Percentiles rank a stretch among this genome's conserved stretches.
phyloP scores from a whole-genome alignment of 2,113 vertebrate genomes.

The Notechis scutatus region DNA sequence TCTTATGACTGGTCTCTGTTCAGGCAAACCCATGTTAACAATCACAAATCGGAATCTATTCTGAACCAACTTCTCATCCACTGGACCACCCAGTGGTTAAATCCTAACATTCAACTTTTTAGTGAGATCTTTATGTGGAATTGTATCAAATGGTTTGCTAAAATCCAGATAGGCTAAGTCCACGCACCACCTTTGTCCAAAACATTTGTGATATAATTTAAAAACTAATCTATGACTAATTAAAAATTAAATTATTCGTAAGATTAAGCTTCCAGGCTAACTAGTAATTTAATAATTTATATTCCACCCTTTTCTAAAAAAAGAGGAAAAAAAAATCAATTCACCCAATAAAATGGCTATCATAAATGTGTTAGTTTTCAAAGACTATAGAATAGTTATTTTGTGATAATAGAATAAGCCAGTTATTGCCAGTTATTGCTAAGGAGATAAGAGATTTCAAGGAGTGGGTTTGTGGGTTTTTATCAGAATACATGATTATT shows the following conservation, averaged over 20 bases:
- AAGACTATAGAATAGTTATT: background rate
- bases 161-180: background rate
- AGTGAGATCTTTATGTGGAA: background rate
- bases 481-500: background rate
- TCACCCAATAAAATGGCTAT: background rate
- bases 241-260: background rate
- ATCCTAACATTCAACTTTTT: background rate
- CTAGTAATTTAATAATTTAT: background rate
- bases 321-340: background rate
- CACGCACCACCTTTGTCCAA: background rate
- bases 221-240: background rate
- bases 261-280: background rate
- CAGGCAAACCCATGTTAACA: background rate
- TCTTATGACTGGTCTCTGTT: background rate
- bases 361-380: background rate
- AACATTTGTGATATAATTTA: background rate
- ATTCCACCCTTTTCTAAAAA: background rate
- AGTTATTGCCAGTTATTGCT: background rate
- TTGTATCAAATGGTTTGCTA: background rate
- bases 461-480: background rate
- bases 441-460: background rate
- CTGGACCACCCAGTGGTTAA: background rate
- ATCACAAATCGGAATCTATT: background rate
- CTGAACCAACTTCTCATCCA: background rate
- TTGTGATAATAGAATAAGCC: background rate